Evolutionary conservation across 2,113 vertebrate genomes (phyloP).

Genomic region (Echinops telfairi): DNA sequence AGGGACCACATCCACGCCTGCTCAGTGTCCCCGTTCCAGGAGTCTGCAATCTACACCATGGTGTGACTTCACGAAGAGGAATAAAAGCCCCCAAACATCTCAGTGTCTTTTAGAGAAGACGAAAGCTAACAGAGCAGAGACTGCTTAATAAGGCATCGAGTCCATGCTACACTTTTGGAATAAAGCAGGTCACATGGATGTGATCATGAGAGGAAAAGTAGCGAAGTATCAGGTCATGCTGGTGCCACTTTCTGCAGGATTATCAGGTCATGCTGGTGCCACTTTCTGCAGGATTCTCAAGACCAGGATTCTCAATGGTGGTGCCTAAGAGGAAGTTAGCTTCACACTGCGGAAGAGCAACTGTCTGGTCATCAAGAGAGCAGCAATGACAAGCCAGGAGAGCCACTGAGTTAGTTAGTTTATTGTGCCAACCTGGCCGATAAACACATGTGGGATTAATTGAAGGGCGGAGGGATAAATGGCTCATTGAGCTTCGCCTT

Average conservation of each 20-base stretch:
- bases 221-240: neutral
- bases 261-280: neutral
- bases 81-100: neutral
- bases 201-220: neutral
- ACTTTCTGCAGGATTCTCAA: neutral
- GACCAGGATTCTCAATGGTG: neutral
- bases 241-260: neutral
- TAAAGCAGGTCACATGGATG: neutral
- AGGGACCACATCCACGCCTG: conserved; percentile 94
- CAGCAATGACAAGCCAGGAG: neutral
- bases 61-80: conserved; percentile 73
- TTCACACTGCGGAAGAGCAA: neutral
- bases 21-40: conserved; percentile 94
- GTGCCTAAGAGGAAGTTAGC: neutral
- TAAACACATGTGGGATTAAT: no score
- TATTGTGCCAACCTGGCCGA: no score
- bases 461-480: no score
- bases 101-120: neutral
- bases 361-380: neutral
- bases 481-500: no score
- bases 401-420: no score
- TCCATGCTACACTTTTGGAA: neutral
- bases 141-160: neutral
- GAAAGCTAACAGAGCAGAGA: neutral
- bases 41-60: conserved; percentile 92